Percentiles rank a stretch among this genome's conserved stretches.
Conservation (phyloP, 1,140 invertebrate genomes). For the Hormaphis cornu region DNA sequence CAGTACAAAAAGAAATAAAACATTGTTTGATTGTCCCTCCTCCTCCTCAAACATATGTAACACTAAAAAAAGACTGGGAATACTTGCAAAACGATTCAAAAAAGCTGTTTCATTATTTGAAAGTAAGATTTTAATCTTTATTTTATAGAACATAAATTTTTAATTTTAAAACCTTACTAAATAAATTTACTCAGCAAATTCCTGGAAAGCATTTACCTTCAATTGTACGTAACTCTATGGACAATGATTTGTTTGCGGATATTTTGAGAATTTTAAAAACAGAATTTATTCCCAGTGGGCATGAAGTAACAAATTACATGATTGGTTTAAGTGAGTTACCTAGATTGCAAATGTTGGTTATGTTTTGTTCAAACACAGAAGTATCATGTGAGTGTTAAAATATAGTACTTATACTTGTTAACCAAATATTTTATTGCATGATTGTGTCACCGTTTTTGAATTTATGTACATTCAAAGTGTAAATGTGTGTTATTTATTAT, state of each 20-base stretch:
- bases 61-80: conserved; percentile 51
- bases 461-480: no score
- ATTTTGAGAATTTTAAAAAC: conserved; percentile 45
- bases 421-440: no score
- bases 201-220: conserved; percentile 45
- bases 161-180: background rate
- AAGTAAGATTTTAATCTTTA: conserved; percentile 39
- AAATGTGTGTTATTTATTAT: no score
- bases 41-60: conserved; percentile 49
- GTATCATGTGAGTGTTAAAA: background rate
- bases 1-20: conserved; percentile 34
- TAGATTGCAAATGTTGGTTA: conserved; percentile 19
- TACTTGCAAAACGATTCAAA: conserved; percentile 39
- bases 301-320: conserved; percentile 4
- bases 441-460: no score
- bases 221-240: conserved; percentile 53
- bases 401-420: background rate
- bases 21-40: conserved; percentile 40
- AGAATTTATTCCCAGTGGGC: conserved; percentile 34
- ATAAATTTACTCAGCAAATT: conserved; percentile 47
- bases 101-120: conserved; percentile 43
- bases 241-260: conserved; percentile 49
- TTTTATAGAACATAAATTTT: no score
- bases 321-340: conserved; percentile 19
- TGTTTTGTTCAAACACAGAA: conserved; percentile 16